Conservation (phyloP, 2,797 vertebrate species). For the Syndactyla subalaris region DNA sequence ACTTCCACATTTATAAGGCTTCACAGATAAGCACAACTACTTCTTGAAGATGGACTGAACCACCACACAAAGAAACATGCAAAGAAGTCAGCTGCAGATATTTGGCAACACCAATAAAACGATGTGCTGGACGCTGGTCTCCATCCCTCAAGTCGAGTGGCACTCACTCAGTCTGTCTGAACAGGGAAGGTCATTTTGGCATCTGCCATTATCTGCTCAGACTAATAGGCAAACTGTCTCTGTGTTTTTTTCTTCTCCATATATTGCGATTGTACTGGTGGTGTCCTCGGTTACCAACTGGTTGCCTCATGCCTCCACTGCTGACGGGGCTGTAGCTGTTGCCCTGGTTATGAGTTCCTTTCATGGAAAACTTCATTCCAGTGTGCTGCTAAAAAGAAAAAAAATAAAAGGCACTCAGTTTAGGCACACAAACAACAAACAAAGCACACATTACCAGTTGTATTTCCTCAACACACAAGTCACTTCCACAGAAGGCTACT, state of each 20-base stretch:
- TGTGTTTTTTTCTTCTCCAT: slow-evolving; percentile 89
- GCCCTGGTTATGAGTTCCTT: slow-evolving; percentile 86
- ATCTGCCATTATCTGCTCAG: slow-evolving; percentile 85
- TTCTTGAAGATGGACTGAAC: slow-evolving; percentile 74
- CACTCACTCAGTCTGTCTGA: slow-evolving; percentile 51
- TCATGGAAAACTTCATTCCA: slow-evolving; percentile 89
- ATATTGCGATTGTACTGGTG: slow-evolving; percentile 87
- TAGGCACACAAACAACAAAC: not conserved
- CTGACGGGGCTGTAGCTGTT: slow-evolving; percentile 75
- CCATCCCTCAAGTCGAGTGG: slow-evolving; percentile 65
- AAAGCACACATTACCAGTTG: not conserved
- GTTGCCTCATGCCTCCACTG: slow-evolving; percentile 76
- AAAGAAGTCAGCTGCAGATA: slow-evolving; percentile 77
- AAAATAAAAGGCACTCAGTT: not conserved
- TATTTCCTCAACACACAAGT: not conserved
- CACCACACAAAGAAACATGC: slow-evolving; percentile 82
- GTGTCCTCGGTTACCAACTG: slow-evolving; percentile 83
- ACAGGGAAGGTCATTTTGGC: slow-evolving; percentile 56
- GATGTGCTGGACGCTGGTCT: slow-evolving; percentile 80
- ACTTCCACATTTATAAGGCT: slow-evolving; percentile 75
- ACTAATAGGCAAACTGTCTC: slow-evolving; percentile 89
- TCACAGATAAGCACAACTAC: slow-evolving; percentile 78
- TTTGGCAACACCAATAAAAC: slow-evolving; percentile 68
- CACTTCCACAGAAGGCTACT: not conserved
- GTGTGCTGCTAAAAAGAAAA: slow-evolving; percentile 79